Base-by-base conservation (phyloP, 2,888 invertebrate genomes). In the Prosapia bicincta region DNA sequence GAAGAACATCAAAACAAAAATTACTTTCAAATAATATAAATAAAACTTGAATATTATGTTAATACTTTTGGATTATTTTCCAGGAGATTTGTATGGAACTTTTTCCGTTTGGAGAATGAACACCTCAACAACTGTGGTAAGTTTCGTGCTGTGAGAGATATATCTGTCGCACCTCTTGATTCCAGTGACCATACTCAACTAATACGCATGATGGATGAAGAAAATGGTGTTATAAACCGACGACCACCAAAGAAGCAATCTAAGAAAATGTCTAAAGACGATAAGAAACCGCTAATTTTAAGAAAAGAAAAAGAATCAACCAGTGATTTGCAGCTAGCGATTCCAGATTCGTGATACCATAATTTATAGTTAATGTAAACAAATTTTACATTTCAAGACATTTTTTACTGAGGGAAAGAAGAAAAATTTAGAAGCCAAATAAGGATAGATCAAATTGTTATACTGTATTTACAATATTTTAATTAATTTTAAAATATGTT, bases 61-160 rank as follows among this genome's bases (percentile, higher is more conserved):
- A 25, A 9, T 20, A 3, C 20, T 66, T 66, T n/a, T 25, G 3
- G 66, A 66, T 28, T 74, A 23, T 70, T 73, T 80, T 79, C 13
- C 82, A 87, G 89, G 78, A 86, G 93, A 71, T 96, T 95, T 84
- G 90, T 96, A 15, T 95, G 95, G 95, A 95, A 95, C 84, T 95
- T 93, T 83, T 94, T 95, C 86, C 94, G 95, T 1, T 85, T 95
- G 80, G 95, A 95, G 85, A 95, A 96, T 85, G 95, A 95, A 83
- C 95, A 96, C 84, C 86, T 96, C 77, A 95, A 96, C 85, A 95
- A 95, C 85, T 95, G 95, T 85, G 95, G 95, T 86, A 90, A 91
- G 85, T 96, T 96, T 87, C 88, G 95, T 84, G 95, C 95, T 9
- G 95, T 96, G 0, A 86, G 95, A 69, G 95, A 95, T 84, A 95